Evolutionary conservation across 2,113 vertebrate species (phyloP).

Genomic region (Proteles cristata): DNA sequence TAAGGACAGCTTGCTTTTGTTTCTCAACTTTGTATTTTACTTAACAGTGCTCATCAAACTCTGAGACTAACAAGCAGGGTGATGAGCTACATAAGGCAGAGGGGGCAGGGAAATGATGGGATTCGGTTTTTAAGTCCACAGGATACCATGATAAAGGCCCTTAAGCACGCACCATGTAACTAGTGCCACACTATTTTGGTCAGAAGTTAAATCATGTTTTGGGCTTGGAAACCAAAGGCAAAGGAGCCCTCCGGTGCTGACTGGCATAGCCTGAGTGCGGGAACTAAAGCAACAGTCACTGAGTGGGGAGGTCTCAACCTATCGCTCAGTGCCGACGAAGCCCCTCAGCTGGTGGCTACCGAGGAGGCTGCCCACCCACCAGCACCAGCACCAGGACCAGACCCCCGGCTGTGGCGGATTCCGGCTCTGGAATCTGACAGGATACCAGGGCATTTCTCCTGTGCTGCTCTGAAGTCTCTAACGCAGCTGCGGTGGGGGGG

Average conservation of each 20-base stretch:
- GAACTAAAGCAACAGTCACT: neutral
- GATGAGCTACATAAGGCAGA: constrained; percentile 51
- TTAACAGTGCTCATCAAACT: neutral
- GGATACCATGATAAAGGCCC: neutral
- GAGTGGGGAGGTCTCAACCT: neutral
- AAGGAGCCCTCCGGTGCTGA: neutral
- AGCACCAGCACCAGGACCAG: neutral
- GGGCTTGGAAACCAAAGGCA: constrained; percentile 18
- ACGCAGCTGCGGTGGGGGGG: neutral
- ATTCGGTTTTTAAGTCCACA: constrained; percentile 55
- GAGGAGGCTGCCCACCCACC: neutral
- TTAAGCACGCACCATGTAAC: neutral
- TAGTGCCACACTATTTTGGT: constrained; percentile 7
- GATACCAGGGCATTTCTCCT: neutral
- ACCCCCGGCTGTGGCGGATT: neutral
- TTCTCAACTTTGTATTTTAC: constrained; percentile 63
- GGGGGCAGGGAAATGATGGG: neutral
- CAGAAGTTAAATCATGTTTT: constrained; percentile 28
- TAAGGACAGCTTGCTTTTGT: constrained; percentile 61
- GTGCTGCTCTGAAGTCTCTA: constrained; percentile 29
- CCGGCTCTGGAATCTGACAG: neutral
- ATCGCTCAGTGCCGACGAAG: neutral
- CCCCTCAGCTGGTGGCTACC: neutral
- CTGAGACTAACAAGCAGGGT: neutral
- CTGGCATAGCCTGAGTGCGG: neutral